Base-by-base conservation (phyloP, 2,888 invertebrate genomes). In the Lagria hirta region DNA sequence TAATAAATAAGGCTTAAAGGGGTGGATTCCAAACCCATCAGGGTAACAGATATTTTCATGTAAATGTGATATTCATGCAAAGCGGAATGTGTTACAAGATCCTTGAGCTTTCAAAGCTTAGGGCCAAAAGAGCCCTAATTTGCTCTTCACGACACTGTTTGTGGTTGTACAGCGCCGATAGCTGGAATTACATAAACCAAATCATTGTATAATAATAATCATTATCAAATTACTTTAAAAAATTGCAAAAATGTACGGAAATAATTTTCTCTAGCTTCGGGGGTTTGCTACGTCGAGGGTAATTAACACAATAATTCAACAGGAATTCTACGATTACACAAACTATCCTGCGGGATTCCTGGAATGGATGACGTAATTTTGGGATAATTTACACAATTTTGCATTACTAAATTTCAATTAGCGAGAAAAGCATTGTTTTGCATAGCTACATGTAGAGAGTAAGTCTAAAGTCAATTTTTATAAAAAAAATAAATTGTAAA, bases 51-150 rank as follows among this genome's bases (percentile, higher is more conserved):
- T 45, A 45, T 45, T 45, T 40, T 23, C 38, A 33, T 42, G 20
- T 43, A 43, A 35, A 43, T 43, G 42, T 37, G 24, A 33, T 30
- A 30, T 29, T n/a, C n/a, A 37, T 28, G 28, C 33, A 37, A 42
- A 28, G 22, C 42, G 18, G 10, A 15, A 42, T 21, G 28, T 41
- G 14, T 41, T 8, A 3, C 22, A 27, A 8, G 29, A 35, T 43
- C 43, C 35, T 10, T 5, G 12, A 15, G 36, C 13, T 24, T 30
- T 24, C 29, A 17, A 30, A 28, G 36, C 26, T 36, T 36, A 23
- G 28, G 22, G 10, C 8, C 15, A 10, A 10, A n/a, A n/a, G n/a
- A 8, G 24, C 18, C 28, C 21, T 37, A 44, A 37, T 37, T 37
- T 43, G 28, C 21, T 28, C n/a, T 37, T 28, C 12, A 18, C 14